Conservation (phyloP, 2,113 vertebrate genomes). For the Tonatia bakeri region DNA sequence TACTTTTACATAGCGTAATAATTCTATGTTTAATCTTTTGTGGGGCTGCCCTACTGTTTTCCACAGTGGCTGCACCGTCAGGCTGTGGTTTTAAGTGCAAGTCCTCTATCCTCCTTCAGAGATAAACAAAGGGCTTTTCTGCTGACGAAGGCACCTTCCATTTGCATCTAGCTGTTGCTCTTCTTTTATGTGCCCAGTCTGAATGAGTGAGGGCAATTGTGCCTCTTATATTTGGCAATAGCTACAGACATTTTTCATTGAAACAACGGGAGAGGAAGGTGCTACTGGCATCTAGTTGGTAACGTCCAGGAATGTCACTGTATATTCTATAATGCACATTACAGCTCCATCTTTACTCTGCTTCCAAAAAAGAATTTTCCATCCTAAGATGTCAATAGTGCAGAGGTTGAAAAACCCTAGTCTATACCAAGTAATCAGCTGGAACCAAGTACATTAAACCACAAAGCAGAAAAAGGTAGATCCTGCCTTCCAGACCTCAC, state of each 20-base stretch:
- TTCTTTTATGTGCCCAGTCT: not conserved
- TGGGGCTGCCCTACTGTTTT: not conserved
- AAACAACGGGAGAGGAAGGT: not conserved
- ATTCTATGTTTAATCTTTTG: not conserved
- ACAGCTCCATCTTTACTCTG: rapidly evolving
- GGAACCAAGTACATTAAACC: not conserved
- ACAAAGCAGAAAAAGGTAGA: not conserved
- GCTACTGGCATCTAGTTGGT: not conserved
- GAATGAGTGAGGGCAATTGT: rapidly evolving
- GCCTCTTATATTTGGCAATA: not conserved
- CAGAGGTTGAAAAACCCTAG: not conserved
- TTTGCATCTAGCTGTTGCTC: not conserved
- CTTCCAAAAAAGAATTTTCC: not conserved
- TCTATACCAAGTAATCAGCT: not conserved
- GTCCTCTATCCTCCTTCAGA: not conserved
- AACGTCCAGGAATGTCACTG: not conserved
- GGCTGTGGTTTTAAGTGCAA: not conserved
- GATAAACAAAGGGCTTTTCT: not conserved
- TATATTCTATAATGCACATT: not conserved
- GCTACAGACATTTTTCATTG: not conserved
- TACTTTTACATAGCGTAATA: not conserved
- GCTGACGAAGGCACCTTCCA: not conserved
- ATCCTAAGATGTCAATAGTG: not conserved
- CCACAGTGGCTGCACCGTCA: not conserved
- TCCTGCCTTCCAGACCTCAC: no score